phyloP scores from a whole-genome alignment of 2,113 vertebrate genomes.

The Strigops habroptila region DNA sequence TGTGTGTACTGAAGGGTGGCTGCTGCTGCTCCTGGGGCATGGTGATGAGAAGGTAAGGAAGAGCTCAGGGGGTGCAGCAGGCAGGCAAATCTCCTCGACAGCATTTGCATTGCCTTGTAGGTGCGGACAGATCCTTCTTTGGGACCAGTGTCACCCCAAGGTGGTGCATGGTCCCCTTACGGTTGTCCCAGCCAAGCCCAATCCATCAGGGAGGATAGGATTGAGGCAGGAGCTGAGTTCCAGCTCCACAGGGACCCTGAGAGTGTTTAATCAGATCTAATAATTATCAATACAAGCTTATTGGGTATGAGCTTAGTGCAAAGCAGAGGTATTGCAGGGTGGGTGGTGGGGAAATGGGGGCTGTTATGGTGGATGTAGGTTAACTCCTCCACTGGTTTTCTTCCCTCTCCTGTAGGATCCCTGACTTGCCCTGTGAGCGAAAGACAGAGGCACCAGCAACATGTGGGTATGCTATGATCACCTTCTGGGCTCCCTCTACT shows the following conservation, averaged over 20 bases:
- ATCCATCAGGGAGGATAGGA: rapidly evolving
- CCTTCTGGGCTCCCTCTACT: background rate
- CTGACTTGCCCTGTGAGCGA: background rate
- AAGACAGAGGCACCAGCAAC: background rate
- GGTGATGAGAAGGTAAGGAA: background rate
- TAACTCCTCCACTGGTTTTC: background rate
- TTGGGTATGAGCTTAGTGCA: rapidly evolving
- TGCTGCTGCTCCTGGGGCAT: background rate
- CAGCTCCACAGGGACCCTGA: background rate
- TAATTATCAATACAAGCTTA: background rate
- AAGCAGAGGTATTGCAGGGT: background rate
- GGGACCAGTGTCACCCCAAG: rapidly evolving
- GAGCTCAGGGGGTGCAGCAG: background rate
- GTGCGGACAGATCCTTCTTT: background rate
- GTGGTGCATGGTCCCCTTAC: rapidly evolving
- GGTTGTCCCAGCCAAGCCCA: background rate
- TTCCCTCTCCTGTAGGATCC: background rate
- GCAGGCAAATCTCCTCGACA: rapidly evolving
- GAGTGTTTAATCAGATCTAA: background rate
- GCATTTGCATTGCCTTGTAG: rapidly evolving
- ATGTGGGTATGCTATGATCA: rapidly evolving
- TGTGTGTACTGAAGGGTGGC: background rate
- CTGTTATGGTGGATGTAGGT: rapidly evolving
- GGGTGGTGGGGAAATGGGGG: rapidly evolving
- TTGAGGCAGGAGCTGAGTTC: background rate